Conservation (phyloP, 37 sponge, comb jelly and placozoan genomes). For the Chondrilla cf. caribensis region DNA sequence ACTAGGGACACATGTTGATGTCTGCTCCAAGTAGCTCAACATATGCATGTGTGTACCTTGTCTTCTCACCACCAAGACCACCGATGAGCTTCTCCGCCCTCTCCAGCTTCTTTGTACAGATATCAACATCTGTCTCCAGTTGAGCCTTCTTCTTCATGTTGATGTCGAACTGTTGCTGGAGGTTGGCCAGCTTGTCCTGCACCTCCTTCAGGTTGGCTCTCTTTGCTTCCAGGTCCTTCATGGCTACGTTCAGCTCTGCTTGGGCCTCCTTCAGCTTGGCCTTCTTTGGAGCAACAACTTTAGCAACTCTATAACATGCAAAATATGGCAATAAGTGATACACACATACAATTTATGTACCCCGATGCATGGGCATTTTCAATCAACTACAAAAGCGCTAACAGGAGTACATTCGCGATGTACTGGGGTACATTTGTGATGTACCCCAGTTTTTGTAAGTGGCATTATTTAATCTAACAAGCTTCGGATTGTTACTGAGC, state of each 20-base stretch:
- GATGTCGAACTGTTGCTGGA: slow-evolving; percentile 85
- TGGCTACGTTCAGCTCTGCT: slow-evolving; percentile 84
- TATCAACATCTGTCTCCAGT: slow-evolving; percentile 80
- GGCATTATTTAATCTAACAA: too few species aligned
- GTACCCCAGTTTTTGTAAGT: too few species aligned
- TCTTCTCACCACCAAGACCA: slow-evolving; percentile 97
- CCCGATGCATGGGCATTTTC: too few species aligned
- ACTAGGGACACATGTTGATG: too few species aligned
- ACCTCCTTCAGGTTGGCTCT: slow-evolving; percentile 77
- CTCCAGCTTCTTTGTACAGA: slow-evolving; percentile 90
- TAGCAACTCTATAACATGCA: slow-evolving; percentile 66
- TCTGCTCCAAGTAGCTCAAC: background rate
- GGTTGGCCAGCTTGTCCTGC: slow-evolving; percentile 84
- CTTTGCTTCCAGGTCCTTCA: slow-evolving; percentile 85
- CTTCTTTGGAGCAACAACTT: slow-evolving; percentile 97
- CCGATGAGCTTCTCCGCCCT: slow-evolving; percentile 97
- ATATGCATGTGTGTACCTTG: slow-evolving; percentile 3
- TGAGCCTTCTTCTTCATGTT: slow-evolving; percentile 89
- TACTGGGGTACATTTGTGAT: too few species aligned
- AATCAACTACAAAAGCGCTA: background rate
- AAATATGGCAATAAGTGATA: too few species aligned
- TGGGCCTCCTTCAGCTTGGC: slow-evolving; percentile 85
- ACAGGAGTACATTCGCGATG: too few species aligned
- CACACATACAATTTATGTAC: too few species aligned
- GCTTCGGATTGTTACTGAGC: too few species aligned